Base-by-base conservation (phyloP, 2,113 vertebrate genomes). In the Gasterosteus nipponicus region DNA sequence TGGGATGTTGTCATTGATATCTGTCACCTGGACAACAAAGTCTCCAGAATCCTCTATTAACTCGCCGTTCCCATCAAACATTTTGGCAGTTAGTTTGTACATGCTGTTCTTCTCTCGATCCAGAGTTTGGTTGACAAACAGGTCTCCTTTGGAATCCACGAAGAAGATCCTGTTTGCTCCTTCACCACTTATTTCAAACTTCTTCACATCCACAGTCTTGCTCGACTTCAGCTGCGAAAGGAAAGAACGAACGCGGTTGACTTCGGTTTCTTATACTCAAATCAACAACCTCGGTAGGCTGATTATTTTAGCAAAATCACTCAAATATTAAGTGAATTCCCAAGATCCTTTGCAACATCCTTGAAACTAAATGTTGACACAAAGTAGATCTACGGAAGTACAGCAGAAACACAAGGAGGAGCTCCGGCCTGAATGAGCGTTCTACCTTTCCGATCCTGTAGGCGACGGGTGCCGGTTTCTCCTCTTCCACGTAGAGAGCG, bases 1-100 rank as follows among this genome's bases (percentile, higher is more conserved):
- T 0, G 98, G 98, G 2, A 9, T 90, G 7, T 99, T 96, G 92
- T 99, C 98, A 2, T 99, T 99, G 62, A 99, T 89, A 1, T 99
- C 98, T 0, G 91, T 91, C 16, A 99, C 95, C 35, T 95, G 94
- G 73, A 99, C 93, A 0, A 87, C 86, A 86, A 99, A 99, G 0
- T 79, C 84, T 10, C 95, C 95, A 0, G 95, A 81, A 0, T 88
- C 60, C 15, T 98, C 97, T 47, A 98, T 76, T n/a, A 91, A 19
- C 9, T 73, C 80, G 66, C 89, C 93, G n/a, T 75, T 77, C 11
- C 66, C 87, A 80, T 98, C 92, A 1, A 92, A 93, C 62, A 98
- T 91, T 29, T 82, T 89, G 54, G 96, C 98, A 0, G 38, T 92
- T 33, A 99, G 89, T 2, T 89, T 78, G 82, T 99, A 99, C 2